These are phyloP conservation scores for Drosophila kohkoa DNA, from an alignment of 1,140 invertebrate genomes.

Conservation along the genomic window DNA sequence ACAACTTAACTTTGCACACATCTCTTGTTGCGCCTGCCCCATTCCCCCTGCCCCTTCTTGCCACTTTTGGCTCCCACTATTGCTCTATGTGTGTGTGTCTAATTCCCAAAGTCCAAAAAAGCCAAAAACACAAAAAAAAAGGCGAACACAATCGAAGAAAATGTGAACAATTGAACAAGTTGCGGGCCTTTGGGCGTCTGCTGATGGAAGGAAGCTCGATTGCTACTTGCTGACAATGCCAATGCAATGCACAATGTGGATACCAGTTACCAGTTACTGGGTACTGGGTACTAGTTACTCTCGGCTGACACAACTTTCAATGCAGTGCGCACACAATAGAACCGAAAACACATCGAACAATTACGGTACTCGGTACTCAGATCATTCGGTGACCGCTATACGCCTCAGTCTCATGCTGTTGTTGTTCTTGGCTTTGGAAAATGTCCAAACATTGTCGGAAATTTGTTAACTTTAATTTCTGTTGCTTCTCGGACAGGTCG, in stretches of 20 bases:
- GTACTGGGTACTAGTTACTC: slow-evolving; percentile 29
- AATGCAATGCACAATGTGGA: slow-evolving; percentile 44
- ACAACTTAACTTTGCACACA: slow-evolving; percentile 78
- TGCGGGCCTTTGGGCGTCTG: slow-evolving; percentile 75
- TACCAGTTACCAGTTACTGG: slow-evolving; percentile 13
- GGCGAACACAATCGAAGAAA: slow-evolving; percentile 30
- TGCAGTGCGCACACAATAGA: slow-evolving; percentile 69
- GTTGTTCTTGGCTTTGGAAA: slow-evolving; percentile 48
- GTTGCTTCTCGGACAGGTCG: slow-evolving; percentile 65
- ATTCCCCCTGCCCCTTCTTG: not conserved
- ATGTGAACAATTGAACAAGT: slow-evolving; percentile 61
- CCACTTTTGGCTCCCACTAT: not conserved
- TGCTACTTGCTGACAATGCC: slow-evolving; percentile 57
- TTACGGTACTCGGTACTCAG: slow-evolving; percentile 67
- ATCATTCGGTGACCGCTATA: slow-evolving; percentile 44
- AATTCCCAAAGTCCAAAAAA: slow-evolving; percentile 38
- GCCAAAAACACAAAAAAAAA: slow-evolving; percentile 16
- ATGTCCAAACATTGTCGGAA: slow-evolving; percentile 82
- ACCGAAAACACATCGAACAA: slow-evolving; percentile 66
- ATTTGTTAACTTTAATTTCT: slow-evolving; percentile 82
- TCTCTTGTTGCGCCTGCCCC: slow-evolving; percentile 32
- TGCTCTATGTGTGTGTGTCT: slow-evolving; percentile 10
- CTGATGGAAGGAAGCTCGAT: slow-evolving; percentile 68
- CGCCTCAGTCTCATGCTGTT: slow-evolving; percentile 18
- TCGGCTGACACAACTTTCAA: slow-evolving; percentile 42